Evolutionary conservation across 2,888 invertebrate genomes (phyloP).

Genomic region (Leucoma salicis): DNA sequence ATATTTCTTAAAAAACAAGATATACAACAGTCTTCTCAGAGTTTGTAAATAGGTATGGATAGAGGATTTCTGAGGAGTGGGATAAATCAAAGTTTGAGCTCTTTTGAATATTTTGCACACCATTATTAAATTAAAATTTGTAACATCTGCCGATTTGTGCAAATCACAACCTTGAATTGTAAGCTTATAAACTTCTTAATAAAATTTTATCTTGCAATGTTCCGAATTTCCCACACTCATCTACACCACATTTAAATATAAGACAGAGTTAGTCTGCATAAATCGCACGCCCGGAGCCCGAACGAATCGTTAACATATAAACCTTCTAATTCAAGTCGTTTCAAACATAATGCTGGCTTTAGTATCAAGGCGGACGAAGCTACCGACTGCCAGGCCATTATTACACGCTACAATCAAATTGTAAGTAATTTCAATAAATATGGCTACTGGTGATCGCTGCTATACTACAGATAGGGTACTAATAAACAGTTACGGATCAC

Average conservation of each 20-base stretch:
- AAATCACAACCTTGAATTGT: too few relatives aligned
- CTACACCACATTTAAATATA: background rate
- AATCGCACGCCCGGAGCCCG: slow-evolving; percentile 2
- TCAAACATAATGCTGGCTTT: slow-evolving; percentile 66
- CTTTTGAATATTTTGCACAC: too few relatives aligned
- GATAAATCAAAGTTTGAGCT: too few relatives aligned
- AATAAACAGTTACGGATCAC: slow-evolving; percentile 78
- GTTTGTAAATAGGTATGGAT: too few relatives aligned
- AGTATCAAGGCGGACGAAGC: slow-evolving; percentile 63
- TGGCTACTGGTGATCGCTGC: slow-evolving; percentile 50
- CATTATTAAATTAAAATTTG: too few relatives aligned
- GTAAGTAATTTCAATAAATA: slow-evolving; percentile 81
- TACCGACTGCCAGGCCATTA: slow-evolving; percentile 68
- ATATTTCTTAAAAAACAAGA: too few relatives aligned
- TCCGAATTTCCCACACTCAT: too few relatives aligned
- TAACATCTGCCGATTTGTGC: too few relatives aligned
- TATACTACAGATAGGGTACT: slow-evolving; percentile 66
- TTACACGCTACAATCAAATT: slow-evolving; percentile 76
- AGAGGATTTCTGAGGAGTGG: too few relatives aligned
- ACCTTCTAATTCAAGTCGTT: slow-evolving; percentile 67
- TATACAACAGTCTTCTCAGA: too few relatives aligned
- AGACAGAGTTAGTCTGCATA: slow-evolving; percentile 1
- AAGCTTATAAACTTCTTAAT: too few relatives aligned
- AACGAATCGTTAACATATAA: slow-evolving; percentile 43
- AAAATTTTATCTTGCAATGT: too few relatives aligned